Percentiles rank a stretch among this genome's conserved stretches.
Conservation (phyloP, 2,113 vertebrate species). For the Sceloporus tristichus region DNA sequence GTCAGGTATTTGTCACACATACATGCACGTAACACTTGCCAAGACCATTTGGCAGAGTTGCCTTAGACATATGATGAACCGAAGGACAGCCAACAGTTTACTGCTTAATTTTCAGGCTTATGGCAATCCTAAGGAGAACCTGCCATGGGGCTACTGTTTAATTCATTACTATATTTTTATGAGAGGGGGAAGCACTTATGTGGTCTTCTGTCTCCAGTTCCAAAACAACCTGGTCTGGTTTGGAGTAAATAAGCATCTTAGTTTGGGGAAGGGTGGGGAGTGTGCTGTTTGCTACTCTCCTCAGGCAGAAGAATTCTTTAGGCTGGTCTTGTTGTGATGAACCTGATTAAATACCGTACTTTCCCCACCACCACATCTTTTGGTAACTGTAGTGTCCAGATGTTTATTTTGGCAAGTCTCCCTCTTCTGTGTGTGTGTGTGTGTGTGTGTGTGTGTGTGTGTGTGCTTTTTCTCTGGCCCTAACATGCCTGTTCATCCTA, state of each 20-base stretch:
- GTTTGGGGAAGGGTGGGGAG: no score
- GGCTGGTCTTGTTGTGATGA: neutral
- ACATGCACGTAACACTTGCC: neutral
- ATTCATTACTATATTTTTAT: neutral
- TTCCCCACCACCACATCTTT: neutral
- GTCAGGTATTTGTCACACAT: neutral
- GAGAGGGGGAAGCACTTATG: neutral
- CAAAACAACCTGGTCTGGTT: neutral
- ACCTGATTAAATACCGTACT: neutral
- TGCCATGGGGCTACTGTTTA: no score
- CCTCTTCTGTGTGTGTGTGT: neutral
- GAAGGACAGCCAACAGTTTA: neutral
- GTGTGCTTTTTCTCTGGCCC: neutral
- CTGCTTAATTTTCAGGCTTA: neutral
- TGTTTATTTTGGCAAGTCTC: neutral
- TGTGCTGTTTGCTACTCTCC: neutral
- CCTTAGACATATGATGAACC: no score
- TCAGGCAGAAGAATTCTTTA: neutral
- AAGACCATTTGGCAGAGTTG: neutral
- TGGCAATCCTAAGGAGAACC: no score
- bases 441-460: neutral
- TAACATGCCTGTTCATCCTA: neutral
- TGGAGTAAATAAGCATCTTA: neutral
- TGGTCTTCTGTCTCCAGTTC: neutral
- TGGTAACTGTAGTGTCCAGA: neutral